Percentiles rank a stretch among this genome's conserved stretches.
Evolutionary conservation across 2,113 vertebrate species (phyloP).

Genomic region (Neodon shergylaensis): DNA sequence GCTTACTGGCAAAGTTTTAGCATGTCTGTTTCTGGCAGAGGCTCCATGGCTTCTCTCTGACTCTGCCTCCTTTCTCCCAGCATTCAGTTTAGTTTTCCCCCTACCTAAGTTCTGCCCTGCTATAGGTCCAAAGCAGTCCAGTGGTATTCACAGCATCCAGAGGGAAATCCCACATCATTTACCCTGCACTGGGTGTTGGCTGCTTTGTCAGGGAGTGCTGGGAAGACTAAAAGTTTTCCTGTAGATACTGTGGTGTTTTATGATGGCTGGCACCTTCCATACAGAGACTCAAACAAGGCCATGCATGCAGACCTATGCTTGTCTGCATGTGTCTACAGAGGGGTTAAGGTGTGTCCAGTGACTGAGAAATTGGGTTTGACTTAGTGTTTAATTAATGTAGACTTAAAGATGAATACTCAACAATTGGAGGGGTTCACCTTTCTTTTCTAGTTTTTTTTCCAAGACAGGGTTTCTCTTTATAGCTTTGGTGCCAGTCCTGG

Average conservation of each 20-base stretch:
- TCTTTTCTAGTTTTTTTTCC: background rate
- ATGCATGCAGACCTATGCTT: background rate
- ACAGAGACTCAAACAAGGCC: background rate
- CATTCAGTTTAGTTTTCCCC: too few relatives aligned
- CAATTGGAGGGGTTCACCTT: background rate
- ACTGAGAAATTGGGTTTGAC: background rate
- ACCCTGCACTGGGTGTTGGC: background rate
- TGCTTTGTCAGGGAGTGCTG: background rate
- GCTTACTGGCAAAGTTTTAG: too few relatives aligned
- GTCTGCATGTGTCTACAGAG: background rate
- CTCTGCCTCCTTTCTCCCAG: too few relatives aligned
- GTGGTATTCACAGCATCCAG: too few relatives aligned
- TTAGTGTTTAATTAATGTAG: constrained; percentile 27
- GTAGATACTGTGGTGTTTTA: background rate
- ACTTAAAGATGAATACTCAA: background rate
- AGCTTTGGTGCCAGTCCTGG: too few relatives aligned
- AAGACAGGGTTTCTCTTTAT: too few relatives aligned
- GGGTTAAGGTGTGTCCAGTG: background rate
- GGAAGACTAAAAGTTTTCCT: background rate
- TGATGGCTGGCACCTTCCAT: background rate
- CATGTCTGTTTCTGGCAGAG: too few relatives aligned
- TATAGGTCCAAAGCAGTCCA: too few relatives aligned
- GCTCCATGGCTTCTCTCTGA: too few relatives aligned
- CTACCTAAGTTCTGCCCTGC: too few relatives aligned
- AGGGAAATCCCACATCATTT: too few relatives aligned